phyloP scores from a whole-genome alignment of 2,888 invertebrate species.

The Chrysina gloriosa region DNA sequence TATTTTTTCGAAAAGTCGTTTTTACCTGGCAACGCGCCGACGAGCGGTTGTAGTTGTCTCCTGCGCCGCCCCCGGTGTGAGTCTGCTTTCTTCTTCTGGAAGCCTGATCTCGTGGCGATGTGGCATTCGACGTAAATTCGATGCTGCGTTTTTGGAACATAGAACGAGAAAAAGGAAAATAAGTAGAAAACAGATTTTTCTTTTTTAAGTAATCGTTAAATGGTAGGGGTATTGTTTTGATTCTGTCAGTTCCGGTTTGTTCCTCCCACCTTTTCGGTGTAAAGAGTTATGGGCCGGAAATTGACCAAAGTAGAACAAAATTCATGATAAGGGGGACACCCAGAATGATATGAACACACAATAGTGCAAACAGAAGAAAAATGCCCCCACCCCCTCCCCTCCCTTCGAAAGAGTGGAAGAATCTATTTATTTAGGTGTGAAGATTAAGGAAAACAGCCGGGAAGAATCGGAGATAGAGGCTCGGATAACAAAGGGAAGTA shows the following conservation, averaged over 20 bases:
- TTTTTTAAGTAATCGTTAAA: background rate
- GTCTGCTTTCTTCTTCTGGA: background rate
- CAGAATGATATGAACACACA: background rate
- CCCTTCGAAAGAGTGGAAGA: no score
- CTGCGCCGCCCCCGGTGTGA: background rate
- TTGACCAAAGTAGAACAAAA: no score
- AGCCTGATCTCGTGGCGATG: constrained; percentile 2
- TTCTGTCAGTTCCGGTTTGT: background rate
- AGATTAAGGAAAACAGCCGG: no score
- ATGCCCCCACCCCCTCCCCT: no score
- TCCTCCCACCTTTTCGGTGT: no score
- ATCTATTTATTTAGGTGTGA: no score
- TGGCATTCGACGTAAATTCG: constrained; percentile 38
- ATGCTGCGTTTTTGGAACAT: background rate
- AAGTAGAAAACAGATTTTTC: background rate
- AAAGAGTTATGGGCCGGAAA: no score
- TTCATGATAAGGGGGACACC: no score
- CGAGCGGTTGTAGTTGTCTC: background rate
- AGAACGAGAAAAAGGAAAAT: background rate
- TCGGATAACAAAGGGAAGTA: no score
- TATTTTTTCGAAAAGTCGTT: background rate
- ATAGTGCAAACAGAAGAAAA: background rate
- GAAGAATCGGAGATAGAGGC: no score
- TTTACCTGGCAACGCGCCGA: constrained; percentile 40
- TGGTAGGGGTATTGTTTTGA: background rate